These are phyloP conservation scores for Myiotriccus ornatus DNA, from an alignment of 2,797 vertebrate species.

Conservation along the genomic window DNA sequence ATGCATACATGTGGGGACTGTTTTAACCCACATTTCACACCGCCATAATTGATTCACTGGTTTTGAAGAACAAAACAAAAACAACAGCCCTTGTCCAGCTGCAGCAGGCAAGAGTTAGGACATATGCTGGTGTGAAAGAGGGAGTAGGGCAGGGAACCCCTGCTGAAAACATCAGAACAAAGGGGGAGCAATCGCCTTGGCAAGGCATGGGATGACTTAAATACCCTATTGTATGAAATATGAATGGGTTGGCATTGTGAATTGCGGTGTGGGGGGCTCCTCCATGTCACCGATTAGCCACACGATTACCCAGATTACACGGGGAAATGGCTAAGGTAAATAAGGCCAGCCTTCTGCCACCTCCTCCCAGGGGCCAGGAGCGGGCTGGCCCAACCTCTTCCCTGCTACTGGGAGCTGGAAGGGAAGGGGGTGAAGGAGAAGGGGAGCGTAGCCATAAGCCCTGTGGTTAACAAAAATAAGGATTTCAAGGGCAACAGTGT, in stretches of 20 bases:
- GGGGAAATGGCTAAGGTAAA: conserved; percentile 90
- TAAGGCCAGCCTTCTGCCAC: conserved; percentile 94
- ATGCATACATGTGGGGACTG: conserved; percentile 14
- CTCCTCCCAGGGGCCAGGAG: conserved; percentile 78
- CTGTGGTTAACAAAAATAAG: conserved; percentile 69
- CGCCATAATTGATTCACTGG: conserved; percentile 64
- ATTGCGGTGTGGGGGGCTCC: conserved; percentile 80
- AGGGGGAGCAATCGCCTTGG: conserved; percentile 86
- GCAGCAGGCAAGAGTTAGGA: conserved; percentile 83
- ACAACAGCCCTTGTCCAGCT: conserved; percentile 81
- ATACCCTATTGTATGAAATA: conserved; percentile 94
- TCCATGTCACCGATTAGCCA: conserved; percentile 90
- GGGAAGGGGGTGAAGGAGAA: neutral
- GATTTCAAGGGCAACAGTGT: conserved; percentile 49
- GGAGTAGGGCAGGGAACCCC: conserved; percentile 59
- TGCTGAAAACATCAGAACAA: conserved; percentile 84
- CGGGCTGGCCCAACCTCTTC: conserved; percentile 70
- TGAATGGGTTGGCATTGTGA: conserved; percentile 92
- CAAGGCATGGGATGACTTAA: conserved; percentile 92
- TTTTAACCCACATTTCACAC: conserved; percentile 68
- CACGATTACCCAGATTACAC: conserved; percentile 98
- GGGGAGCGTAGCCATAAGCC: conserved; percentile 75
- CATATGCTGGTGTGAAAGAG: conserved; percentile 88
- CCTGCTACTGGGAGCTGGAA: conserved; percentile 66
- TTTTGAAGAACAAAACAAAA: conserved; percentile 49